phyloP scores from a whole-genome alignment of 1,140 invertebrate genomes.

The Drosophila bifasciata region DNA sequence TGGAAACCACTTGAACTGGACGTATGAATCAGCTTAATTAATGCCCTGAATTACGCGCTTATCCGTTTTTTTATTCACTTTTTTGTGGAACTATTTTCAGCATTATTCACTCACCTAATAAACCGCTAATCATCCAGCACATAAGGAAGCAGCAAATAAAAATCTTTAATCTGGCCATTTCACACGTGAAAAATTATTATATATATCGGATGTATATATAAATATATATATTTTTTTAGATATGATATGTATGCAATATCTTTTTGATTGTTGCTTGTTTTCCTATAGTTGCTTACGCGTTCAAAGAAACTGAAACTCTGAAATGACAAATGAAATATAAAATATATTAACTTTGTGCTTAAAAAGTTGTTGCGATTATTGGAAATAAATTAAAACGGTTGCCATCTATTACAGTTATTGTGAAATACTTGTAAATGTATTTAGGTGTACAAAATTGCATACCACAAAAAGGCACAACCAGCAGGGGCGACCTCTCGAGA shows the following conservation, averaged over 20 bases:
- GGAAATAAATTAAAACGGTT: too few species aligned
- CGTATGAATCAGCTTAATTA: slow-evolving; percentile 28
- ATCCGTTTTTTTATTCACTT: too few species aligned
- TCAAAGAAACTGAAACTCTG: slow-evolving; percentile 23
- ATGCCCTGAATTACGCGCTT: too few species aligned
- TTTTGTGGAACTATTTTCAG: slow-evolving; percentile 14
- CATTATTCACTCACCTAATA: slow-evolving; percentile 30
- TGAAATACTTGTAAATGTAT: neutral
- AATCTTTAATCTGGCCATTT: slow-evolving; percentile 10
- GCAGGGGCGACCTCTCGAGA: too few species aligned
- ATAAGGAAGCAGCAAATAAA: neutral
- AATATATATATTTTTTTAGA: slow-evolving; percentile 2
- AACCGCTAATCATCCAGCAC: neutral
- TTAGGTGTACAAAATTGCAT: too few species aligned
- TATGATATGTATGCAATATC: neutral
- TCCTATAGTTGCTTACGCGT: neutral
- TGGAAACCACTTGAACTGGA: slow-evolving; percentile 8
- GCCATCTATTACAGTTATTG: too few species aligned
- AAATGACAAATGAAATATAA: neutral
- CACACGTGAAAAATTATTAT: slow-evolving; percentile 2
- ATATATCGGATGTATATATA: slow-evolving; percentile 24
- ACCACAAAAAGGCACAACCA: neutral
- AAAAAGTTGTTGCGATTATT: neutral
- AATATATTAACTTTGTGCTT: neutral
- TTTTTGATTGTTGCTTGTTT: neutral